Evolutionary conservation across 2,888 invertebrate genomes (phyloP), one percentile per base, ranked within the genome.

Genomic region (Dynastes grantii): DNA sequence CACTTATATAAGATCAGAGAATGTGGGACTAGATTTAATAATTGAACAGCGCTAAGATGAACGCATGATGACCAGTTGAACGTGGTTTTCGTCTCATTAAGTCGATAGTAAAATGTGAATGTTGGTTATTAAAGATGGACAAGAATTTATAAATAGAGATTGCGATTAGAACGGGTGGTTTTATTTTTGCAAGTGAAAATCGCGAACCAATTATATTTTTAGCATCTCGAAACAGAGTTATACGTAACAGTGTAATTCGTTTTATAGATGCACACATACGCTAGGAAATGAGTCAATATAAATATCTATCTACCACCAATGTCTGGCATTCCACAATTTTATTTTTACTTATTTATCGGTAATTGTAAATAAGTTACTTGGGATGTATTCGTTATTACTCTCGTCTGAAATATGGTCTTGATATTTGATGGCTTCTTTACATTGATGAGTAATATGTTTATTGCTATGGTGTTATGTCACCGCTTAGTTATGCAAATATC

Each of bases 121-220:
- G 73, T 73, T 40, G 55, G 40, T 58, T 40, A 40, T 29, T 63
- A 9, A 29, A 32, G 32, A 58, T 55, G 32, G 40, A 32, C 58
- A 58, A 37, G 11, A 51, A 68, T 68, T 68, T 49, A 67, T 67
- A 67, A 67, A 73, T 73, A 55, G 71, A 71, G 40, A 58, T 40
- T 45, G 73, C 45, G 40, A 40, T 53, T 40, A 16, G 67, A 67
- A 45, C n/a, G 65, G 9, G 65, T n/a, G 45, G 55, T 22, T 58
- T 64, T 67, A 67, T 67, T 67, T 67, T 67, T 49, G 67, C 67
- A 45, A 67, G 16, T 3, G 0, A 67, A 49, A 49, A 67, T 67
- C 13, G 49, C 49, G 13, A 67, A 22, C 67, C 49, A 49, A 49
- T 67, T 67, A 13, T 45, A 67, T 67, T 27, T 45, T 11, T 67